Evolutionary conservation across 2,888 invertebrate species (phyloP).

Genomic region (Xiphydria camelus): DNA sequence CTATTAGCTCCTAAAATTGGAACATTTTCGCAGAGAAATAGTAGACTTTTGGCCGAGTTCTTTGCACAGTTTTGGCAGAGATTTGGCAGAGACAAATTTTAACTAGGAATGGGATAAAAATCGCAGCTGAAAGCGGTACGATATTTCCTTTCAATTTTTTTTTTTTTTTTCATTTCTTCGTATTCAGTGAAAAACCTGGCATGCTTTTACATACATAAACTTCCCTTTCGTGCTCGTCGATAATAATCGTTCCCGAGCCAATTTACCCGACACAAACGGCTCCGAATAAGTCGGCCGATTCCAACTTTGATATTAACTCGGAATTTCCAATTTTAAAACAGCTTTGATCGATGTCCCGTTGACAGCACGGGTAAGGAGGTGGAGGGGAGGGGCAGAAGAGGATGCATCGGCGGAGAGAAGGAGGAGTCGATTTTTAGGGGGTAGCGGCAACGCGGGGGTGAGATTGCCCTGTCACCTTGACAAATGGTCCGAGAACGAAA

Average conservation of each 20-base stretch:
- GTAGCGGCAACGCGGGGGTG: conserved; percentile 35
- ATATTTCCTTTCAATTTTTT: too few species aligned
- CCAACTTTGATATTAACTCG: conserved; percentile 14
- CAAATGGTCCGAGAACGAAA: conserved; percentile 48
- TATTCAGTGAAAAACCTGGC: too few species aligned
- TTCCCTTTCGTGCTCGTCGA: too few species aligned
- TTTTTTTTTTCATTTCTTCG: too few species aligned
- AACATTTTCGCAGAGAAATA: too few species aligned
- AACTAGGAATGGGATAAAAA: too few species aligned
- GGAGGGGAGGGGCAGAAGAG: neutral
- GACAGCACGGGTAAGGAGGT: conserved; percentile 26
- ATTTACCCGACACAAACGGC: conserved; percentile 9
- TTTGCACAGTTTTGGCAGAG: too few species aligned
- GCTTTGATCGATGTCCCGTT: conserved; percentile 36
- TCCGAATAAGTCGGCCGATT: conserved; percentile 9
- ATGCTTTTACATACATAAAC: too few species aligned
- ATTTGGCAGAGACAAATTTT: too few species aligned
- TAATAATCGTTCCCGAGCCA: conserved; percentile 11
- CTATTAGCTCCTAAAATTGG: too few species aligned
- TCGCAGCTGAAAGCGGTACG: too few species aligned
- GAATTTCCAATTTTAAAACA: conserved; percentile 16
- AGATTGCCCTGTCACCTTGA: conserved; percentile 54
- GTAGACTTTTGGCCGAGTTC: too few species aligned
- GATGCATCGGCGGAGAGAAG: conserved; percentile 6
- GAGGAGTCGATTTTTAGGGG: conserved; percentile 13